Evolutionary conservation across 2,888 invertebrate species (phyloP).

Genomic region (Heliconius erato): DNA sequence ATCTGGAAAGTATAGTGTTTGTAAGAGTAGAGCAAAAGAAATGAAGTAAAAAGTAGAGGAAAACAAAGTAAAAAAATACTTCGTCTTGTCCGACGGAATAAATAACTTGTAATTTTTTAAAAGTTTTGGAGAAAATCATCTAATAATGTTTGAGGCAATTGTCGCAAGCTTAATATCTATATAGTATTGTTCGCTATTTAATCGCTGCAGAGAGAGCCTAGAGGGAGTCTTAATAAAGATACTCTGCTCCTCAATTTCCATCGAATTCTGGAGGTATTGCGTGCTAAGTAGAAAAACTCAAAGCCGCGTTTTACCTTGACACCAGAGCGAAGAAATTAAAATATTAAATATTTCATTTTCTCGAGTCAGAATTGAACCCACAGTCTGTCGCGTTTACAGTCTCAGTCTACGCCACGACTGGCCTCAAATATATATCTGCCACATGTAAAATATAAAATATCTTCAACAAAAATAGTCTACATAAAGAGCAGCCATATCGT

Average conservation of each 20-base stretch:
- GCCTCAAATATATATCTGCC: not conserved
- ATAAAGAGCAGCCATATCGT: constrained; percentile 9
- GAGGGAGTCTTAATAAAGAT: too few species aligned
- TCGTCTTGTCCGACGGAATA: not conserved
- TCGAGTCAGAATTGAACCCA: not conserved
- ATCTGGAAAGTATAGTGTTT: constrained; percentile 2
- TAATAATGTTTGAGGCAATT: not conserved
- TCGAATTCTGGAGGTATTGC: too few species aligned
- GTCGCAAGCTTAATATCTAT: not conserved
- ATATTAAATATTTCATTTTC: not conserved
- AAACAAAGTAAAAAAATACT: not conserved
- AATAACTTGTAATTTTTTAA: not conserved
- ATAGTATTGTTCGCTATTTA: too few species aligned
- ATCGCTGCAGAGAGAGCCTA: too few species aligned
- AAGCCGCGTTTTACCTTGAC: too few species aligned
- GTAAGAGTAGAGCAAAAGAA: constrained; percentile 1
- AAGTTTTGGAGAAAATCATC: not conserved
- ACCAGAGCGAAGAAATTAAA: not conserved
- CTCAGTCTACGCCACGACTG: not conserved
- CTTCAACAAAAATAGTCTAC: not conserved
- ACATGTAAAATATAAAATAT: not conserved
- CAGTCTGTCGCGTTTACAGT: too few species aligned
- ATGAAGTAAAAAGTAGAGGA: not conserved
- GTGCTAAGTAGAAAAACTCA: too few species aligned
- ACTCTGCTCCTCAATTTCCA: too few species aligned